Evolutionary conservation across 2,113 vertebrate genomes (phyloP).

Genomic region (Gnathonemus longibarbis): DNA sequence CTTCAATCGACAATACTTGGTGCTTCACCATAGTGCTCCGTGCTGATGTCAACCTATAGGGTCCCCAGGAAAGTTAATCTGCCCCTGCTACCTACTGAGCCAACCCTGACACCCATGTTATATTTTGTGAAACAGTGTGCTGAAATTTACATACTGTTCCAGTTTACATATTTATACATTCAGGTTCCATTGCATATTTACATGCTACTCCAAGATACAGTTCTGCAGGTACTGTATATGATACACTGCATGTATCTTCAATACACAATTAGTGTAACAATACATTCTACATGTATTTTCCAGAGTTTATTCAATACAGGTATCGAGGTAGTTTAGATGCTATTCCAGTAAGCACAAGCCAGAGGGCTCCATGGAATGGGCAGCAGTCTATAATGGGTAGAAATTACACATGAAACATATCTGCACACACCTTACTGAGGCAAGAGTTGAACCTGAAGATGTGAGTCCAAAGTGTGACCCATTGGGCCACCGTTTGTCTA

Average conservation of each 20-base stretch:
- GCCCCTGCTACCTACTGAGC: not conserved
- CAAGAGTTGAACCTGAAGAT: not conserved
- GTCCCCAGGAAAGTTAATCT: not conserved
- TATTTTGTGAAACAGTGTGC: not conserved
- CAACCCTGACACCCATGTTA: not conserved
- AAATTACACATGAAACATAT: not conserved
- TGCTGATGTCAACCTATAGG: not conserved
- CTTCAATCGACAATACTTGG: not conserved
- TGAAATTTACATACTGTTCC: not conserved
- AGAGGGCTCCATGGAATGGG: not conserved
- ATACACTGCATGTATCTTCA: not conserved
- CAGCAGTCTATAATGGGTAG: not conserved
- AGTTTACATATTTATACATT: not conserved
- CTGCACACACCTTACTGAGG: not conserved
- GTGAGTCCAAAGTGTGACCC: not conserved
- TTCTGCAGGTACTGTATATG: not conserved
- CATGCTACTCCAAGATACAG: not conserved
- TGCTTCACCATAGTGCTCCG: not conserved
- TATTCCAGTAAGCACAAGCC: not conserved
- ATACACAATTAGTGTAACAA: not conserved
- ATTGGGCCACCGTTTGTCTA: not conserved
- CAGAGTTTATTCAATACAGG: not conserved
- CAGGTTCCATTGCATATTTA: not conserved
- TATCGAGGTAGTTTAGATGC: not conserved
- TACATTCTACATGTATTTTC: not conserved